phyloP scores from a whole-genome alignment of 2,113 vertebrate genomes.

The Dunckerocampus dactyliophorus region DNA sequence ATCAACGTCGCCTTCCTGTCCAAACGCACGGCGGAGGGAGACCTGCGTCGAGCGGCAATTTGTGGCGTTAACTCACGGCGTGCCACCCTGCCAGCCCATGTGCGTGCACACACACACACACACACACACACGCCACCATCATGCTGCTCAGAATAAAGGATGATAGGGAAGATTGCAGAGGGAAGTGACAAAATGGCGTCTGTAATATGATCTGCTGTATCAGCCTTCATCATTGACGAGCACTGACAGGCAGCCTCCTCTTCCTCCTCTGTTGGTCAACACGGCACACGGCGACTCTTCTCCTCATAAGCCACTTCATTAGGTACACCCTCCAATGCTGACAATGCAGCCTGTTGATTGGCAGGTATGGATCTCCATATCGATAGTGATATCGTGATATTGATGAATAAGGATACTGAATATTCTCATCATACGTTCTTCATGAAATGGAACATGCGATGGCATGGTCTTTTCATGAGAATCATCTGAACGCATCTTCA shows the following conservation, averaged over 20 bases:
- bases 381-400: no score
- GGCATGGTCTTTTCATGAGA: no score
- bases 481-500: no score
- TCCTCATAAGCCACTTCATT: no score
- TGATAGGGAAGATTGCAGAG: slow-evolving; percentile 58
- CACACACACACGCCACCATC: slow-evolving; percentile 20
- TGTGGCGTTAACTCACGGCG: slow-evolving; percentile 73
- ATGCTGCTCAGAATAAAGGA: slow-evolving; percentile 56
- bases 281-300: no score
- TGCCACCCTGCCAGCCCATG: slow-evolving; percentile 52
- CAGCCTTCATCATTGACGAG: slow-evolving; percentile 59
- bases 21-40: slow-evolving; percentile 78
- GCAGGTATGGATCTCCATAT: no score
- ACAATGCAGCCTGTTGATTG: no score
- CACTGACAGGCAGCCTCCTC: slow-evolving; percentile 22
- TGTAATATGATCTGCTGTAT: slow-evolving; percentile 58
- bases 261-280: no score
- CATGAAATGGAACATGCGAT: no score
- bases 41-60: slow-evolving; percentile 77
- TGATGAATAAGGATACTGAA: no score
- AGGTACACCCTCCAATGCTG: no score
- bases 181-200: slow-evolving; percentile 70
- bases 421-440: no score
- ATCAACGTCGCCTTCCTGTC: slow-evolving; percentile 84
- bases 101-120: slow-evolving; percentile 22